Evolutionary conservation across 2,797 vertebrate species (phyloP), one percentile per base, ranked within the genome.

Genomic region (Avahi laniger): DNA sequence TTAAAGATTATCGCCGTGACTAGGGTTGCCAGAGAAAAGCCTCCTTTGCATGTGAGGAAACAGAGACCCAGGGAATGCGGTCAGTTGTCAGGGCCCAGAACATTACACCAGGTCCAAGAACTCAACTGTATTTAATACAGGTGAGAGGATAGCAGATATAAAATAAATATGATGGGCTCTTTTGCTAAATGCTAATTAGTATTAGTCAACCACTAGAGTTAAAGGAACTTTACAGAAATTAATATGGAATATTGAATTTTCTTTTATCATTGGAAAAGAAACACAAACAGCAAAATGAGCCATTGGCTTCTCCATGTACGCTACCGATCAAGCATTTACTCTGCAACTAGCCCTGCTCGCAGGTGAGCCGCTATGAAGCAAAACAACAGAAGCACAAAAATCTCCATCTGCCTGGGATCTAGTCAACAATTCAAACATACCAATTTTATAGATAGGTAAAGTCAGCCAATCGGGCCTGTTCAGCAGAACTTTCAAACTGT

Each of bases 141-240:
- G 76, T 5, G 61, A 75, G 12, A 50, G 20, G 17, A 8, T 22
- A 46, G 61, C 7, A 8, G 14, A 35, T 1, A 0, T 0, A 4
- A 90, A 79, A 59, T 70, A 52, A 67, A 59, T 33, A 35, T 0
- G 3, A 35, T 2, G 2, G 17, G 33, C 17, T 26, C 48, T 82
- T 63, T 20, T 9, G 2, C 15, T 54, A 48, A 59, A 70, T 9
- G 83, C 28, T 9, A 35, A 12, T 20, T 43, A 59, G 26, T 65
- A 50, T 41, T 28, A 61, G 14, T 73, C 30, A 48, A 26, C 13
- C 61, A 48, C 24, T 41, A 41, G 50, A 84, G 4, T 61, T 35
- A 91, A 48, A 65, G 50, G n/a, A 61, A 80, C 46, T 63, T 72
- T 10, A 85, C 3, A 92, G 59, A 94, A 81, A 88, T 61, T 24